Evolutionary conservation across 1,140 invertebrate species (phyloP).

Genomic region (Neodiprion pinetum): DNA sequence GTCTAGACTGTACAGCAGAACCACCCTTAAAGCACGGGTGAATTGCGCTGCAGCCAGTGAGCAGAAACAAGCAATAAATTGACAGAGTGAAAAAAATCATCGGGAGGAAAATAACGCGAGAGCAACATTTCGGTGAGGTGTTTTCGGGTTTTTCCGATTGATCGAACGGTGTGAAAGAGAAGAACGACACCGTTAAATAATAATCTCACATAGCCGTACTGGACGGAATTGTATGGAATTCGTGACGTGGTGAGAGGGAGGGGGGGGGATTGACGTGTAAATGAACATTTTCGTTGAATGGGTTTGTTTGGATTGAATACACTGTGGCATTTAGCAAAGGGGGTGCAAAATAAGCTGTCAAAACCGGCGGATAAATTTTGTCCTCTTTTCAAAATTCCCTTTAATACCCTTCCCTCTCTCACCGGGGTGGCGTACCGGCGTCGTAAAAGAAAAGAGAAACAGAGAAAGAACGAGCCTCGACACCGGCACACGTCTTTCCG

Average conservation of each 20-base stretch:
- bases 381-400: background rate
- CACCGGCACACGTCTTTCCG: no score
- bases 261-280: constrained; percentile 3
- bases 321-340: constrained; percentile 47
- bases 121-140: background rate
- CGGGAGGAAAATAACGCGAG: background rate
- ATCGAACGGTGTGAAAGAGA: background rate
- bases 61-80: no score
- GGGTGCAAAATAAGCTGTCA: constrained; percentile 52
- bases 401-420: no score
- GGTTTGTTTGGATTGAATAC: constrained; percentile 51
- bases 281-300: constrained; percentile 49
- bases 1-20: no score
- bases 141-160: background rate
- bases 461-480: no score
- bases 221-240: constrained; percentile 7
- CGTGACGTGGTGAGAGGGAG: constrained; percentile 42
- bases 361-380: constrained; percentile 20
- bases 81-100: background rate
- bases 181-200: background rate
- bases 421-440: no score
- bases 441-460: no score
- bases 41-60: no score
- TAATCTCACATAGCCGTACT: background rate
- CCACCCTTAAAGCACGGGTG: no score